Evolutionary conservation across 2,888 invertebrate genomes (phyloP).

Genomic region (Idaea aversata): DNA sequence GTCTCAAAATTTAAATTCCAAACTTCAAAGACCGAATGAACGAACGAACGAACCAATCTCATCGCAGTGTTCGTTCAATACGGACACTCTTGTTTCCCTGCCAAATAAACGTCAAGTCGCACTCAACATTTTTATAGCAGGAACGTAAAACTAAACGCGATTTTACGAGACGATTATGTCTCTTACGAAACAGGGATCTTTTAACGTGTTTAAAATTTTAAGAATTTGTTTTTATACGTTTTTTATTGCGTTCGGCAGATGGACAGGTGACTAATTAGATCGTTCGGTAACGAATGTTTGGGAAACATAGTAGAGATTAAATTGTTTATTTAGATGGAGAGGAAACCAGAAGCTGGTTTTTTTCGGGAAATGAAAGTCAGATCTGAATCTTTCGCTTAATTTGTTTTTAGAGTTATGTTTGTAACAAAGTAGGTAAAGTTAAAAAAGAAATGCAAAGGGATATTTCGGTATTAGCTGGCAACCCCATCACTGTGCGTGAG

Average conservation of each 20-base stretch:
- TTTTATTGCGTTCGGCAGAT: constrained; percentile 8
- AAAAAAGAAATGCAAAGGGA: background rate
- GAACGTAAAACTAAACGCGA: constrained; percentile 47
- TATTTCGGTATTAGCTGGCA: too few relatives aligned
- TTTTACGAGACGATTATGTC: constrained; percentile 55
- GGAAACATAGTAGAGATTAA: background rate
- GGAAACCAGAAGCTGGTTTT: background rate
- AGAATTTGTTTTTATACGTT: constrained; percentile 24
- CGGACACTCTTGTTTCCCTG: constrained; percentile 28
- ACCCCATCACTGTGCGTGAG: too few relatives aligned
- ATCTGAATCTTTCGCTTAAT: background rate
- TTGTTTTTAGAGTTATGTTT: background rate
- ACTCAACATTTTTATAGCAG: constrained; percentile 46
- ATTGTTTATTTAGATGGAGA: background rate
- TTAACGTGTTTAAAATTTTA: constrained; percentile 41
- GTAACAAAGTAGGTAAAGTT: background rate
- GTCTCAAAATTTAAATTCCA: background rate
- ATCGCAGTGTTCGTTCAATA: background rate
- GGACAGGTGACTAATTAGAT: constrained; percentile 7
- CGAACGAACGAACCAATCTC: background rate
- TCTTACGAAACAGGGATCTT: constrained; percentile 38
- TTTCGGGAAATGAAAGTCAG: background rate
- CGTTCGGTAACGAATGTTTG: background rate
- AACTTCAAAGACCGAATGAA: background rate
- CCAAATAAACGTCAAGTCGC: constrained; percentile 54